phyloP scores from a whole-genome alignment of 2,888 invertebrate species.

The Microctonus brassicae region DNA sequence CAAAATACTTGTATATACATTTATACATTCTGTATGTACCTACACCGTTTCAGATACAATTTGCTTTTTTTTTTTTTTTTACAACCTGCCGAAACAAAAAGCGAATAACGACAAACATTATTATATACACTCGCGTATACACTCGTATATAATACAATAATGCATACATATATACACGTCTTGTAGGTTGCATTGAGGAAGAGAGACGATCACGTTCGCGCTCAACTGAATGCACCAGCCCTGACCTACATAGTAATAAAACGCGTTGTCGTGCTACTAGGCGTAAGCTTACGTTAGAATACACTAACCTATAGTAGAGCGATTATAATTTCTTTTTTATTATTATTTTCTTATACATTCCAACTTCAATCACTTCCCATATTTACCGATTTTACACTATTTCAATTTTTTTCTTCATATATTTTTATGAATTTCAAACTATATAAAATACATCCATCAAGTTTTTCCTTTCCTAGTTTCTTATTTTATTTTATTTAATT shows the following conservation, averaged over 20 bases:
- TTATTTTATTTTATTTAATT: no score
- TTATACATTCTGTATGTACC: no score
- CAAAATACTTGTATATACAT: no score
- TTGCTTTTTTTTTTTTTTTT: not conserved
- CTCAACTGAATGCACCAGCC: constrained; percentile 67
- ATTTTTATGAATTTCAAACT: not conserved
- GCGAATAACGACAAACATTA: constrained; percentile 32
- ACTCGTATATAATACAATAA: no score
- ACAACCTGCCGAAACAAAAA: constrained; percentile 31
- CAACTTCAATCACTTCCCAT: constrained; percentile 14
- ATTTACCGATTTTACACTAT: constrained; percentile 9
- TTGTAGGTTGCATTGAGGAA: constrained; percentile 61
- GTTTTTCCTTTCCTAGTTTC: not conserved
- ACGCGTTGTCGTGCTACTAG: constrained; percentile 66
- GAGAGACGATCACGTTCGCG: constrained; percentile 58
- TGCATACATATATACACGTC: constrained; percentile 18
- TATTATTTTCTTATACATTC: constrained; percentile 26
- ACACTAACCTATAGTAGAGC: constrained; percentile 35
- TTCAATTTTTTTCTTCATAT: not conserved
- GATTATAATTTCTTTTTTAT: not conserved
- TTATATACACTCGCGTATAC: no score
- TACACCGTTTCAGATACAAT: no score
- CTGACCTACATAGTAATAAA: constrained; percentile 69
- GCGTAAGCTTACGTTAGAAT: constrained; percentile 53
- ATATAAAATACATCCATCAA: no score